Evolutionary conservation across 2,888 invertebrate species (phyloP).

Genomic region (Beris morrisii): DNA sequence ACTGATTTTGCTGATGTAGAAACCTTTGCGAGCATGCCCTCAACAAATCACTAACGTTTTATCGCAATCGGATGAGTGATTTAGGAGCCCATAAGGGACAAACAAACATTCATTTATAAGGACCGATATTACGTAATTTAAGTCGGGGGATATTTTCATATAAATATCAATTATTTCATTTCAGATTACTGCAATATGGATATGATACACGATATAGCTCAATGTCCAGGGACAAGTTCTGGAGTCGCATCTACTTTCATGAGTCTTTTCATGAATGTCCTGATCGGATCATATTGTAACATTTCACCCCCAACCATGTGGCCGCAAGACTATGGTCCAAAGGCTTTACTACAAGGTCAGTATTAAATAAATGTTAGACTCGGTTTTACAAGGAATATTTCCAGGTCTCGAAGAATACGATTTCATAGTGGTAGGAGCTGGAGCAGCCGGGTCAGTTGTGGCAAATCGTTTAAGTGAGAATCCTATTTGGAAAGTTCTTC

Average conservation of each 20-base stretch:
- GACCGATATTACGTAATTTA: too few species aligned
- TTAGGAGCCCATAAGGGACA: too few species aligned
- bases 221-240: constrained; percentile 44
- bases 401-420: constrained; percentile 69
- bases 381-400: constrained; percentile 35
- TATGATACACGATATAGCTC: constrained; percentile 18
- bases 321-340: constrained; percentile 58
- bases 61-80: too few species aligned
- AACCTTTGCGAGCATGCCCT: too few species aligned
- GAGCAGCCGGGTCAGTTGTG: constrained; percentile 71
- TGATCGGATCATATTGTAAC: constrained; percentile 64
- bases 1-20: too few species aligned
- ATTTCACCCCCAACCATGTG: constrained; percentile 59
- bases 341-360: constrained; percentile 1
- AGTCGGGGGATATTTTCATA: too few species aligned
- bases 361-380: background rate
- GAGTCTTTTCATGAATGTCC: constrained; percentile 60
- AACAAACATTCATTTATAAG: too few species aligned
- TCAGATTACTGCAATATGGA: too few species aligned
- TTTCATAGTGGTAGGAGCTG: constrained; percentile 82
- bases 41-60: too few species aligned
- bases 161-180: too few species aligned
- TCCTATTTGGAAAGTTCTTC: constrained; percentile 56
- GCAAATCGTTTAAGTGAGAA: constrained; percentile 56
- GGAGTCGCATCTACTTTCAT: constrained; percentile 57